Base-by-base conservation (phyloP, 2,113 vertebrate genomes). In the Mionectes macconnelli region DNA sequence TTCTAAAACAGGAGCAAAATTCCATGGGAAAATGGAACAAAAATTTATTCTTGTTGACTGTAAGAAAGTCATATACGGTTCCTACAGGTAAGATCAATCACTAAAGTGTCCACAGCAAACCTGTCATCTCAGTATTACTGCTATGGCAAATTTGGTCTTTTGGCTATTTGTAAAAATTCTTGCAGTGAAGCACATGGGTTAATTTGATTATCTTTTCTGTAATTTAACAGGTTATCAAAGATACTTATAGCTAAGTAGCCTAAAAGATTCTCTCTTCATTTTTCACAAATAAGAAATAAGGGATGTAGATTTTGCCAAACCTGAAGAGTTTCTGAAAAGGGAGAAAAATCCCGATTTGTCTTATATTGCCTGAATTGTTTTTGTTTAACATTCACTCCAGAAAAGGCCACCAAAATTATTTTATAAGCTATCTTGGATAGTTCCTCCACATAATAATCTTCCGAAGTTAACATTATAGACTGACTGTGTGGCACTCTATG, bases 21-120 rank as follows among this genome's bases (percentile, higher is more conserved):
- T 99, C 96, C 97, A 99, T 84, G 99, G 99, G 37, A 98, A 98
- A 95, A 98, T 99, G 99, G 98, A 98, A 93, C 99, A 99, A 97
- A 99, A 98, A 90, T 99, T 99, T 98, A 95, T 99, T 74, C 97
- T 99, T 92, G 96, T 99, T 72, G 99, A 99, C 93, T 99, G 99
- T 95, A 98, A 98, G 76, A 99, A 98, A 85, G 99, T 98, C 33
- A 96, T 99, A 90, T 99, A 99, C 74, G 99, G 99, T 87, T 99
- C 99, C 89, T 99, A 99, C 98, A 99, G 99, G 99, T 99, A 98
- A 98, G 95, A 87, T 70, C 21, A 68, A 40, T 83, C 35, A 57
- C 63, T 55, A 47, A 60, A 59, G 8, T 91, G 11, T 57, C 60
- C 3, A 0, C n/a, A 62, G 37, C 45, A 88, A 76, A 49, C 3